These are phyloP conservation scores for Drepana falcataria DNA, from an alignment of 2,888 invertebrate species.

Conservation along the genomic window DNA sequence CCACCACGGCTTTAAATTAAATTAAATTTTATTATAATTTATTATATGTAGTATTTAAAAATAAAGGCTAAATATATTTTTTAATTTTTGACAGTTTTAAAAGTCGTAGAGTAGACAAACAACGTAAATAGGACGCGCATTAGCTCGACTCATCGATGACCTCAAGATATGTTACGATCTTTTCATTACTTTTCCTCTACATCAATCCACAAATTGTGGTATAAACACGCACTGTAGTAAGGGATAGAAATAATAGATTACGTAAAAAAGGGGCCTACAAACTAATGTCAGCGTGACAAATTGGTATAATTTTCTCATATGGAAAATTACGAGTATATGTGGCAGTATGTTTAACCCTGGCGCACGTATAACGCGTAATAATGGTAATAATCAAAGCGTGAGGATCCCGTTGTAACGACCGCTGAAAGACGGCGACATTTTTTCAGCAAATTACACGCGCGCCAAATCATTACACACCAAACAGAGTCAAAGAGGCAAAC, in stretches of 20 bases:
- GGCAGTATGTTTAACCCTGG: slow-evolving; percentile 13
- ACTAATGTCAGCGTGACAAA: neutral
- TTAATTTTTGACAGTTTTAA: no score
- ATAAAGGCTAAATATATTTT: no score
- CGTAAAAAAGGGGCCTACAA: neutral
- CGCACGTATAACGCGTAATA: slow-evolving; percentile 29
- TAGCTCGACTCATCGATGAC: no score
- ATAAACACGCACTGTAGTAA: no score
- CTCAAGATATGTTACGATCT: no score
- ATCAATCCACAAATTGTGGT: no score
- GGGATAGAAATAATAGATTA: neutral
- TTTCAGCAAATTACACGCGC: slow-evolving; percentile 70
- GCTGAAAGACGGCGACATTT: slow-evolving; percentile 57
- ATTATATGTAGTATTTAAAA: no score
- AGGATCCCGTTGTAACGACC: slow-evolving; percentile 40
- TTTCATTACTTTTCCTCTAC: no score
- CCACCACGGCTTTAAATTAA: no score
- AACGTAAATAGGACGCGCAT: no score
- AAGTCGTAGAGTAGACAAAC: no score
- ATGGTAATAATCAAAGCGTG: slow-evolving; percentile 50
- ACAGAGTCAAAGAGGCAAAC: slow-evolving; percentile 77
- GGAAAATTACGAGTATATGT: slow-evolving; percentile 12
- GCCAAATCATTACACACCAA: slow-evolving; percentile 76
- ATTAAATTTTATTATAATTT: no score
- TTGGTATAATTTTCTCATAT: neutral